A percentile compares a stretch with the other conserved stretches of the same genome.
Evolutionary conservation across 2,113 vertebrate genomes (phyloP).

Genomic region (Mus musculus): DNA sequence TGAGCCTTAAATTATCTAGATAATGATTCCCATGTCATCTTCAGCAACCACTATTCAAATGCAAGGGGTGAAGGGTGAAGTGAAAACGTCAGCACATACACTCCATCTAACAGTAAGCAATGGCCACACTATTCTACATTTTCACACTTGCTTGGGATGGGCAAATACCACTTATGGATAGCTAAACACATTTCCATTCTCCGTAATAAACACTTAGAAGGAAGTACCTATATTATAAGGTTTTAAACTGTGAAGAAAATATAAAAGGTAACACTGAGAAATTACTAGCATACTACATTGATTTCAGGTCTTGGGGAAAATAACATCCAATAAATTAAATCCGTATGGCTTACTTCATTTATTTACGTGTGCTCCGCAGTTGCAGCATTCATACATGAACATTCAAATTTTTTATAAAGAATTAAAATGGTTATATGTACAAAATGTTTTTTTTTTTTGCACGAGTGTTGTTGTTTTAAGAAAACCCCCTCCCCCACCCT

Average conservation of each 20-base stretch:
- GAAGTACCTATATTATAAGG: slow-evolving; percentile 78
- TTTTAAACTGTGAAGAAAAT: slow-evolving; percentile 80
- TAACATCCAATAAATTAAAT: slow-evolving; percentile 97
- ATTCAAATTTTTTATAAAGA: slow-evolving; percentile 92
- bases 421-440: slow-evolving; percentile 95
- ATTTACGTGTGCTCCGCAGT: slow-evolving; percentile 90
- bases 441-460: slow-evolving; percentile 88
- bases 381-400: slow-evolving; percentile 92
- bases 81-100: slow-evolving; percentile 76
- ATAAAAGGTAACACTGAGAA: slow-evolving; percentile 85
- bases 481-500: slow-evolving; percentile 84
- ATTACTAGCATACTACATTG: slow-evolving; percentile 82
- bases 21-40: slow-evolving; percentile 75
- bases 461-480: slow-evolving; percentile 82
- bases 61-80: slow-evolving; percentile 33
- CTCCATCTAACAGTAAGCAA: slow-evolving; percentile 77
- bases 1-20: slow-evolving; percentile 55
- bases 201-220: slow-evolving; percentile 79
- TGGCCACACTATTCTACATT: slow-evolving; percentile 75
- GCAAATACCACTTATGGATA: slow-evolving; percentile 79
- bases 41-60: slow-evolving; percentile 77
- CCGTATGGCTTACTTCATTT: slow-evolving; percentile 93
- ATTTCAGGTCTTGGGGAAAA: slow-evolving; percentile 88
- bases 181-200: slow-evolving; percentile 79
- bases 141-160: slow-evolving; percentile 77